A percentile compares a stretch with the other conserved stretches of the same genome.
Conservation (phyloP, 2,797 vertebrate species). For the Smutsia gigantea region DNA sequence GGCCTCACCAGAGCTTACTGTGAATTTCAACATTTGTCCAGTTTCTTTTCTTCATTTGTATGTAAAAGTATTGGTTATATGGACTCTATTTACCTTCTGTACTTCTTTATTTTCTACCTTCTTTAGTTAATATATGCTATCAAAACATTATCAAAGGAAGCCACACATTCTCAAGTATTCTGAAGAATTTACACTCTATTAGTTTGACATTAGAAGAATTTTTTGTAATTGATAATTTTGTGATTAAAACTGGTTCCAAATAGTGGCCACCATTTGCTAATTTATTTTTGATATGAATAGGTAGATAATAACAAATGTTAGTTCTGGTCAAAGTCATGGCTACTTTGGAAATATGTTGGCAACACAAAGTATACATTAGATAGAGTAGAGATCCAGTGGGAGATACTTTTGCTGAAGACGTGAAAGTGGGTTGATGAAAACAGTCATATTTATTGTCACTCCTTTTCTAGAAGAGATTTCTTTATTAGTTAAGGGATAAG, state of each 20-base stretch:
- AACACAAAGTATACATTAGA: not conserved
- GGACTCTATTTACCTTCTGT: not conserved
- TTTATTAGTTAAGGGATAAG: not conserved
- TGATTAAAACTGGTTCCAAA: not conserved
- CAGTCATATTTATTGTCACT: not conserved
- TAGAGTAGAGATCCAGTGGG: not conserved
- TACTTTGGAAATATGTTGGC: not conserved
- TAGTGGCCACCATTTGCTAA: not conserved
- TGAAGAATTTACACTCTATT: not conserved
- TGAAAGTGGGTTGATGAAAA: not conserved
- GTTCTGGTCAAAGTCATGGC: not conserved
- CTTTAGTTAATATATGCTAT: not conserved
- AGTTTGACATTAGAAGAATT: not conserved
- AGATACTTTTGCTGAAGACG: not conserved
- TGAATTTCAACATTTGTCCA: not conserved
- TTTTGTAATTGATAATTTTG: not conserved
- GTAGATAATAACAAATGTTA: not conserved
- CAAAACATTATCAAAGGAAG: not conserved
- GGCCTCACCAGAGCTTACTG: not conserved
- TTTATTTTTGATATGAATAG: not conserved
- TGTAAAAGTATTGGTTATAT: not conserved
- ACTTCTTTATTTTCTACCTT: not conserved
- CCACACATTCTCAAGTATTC: not conserved
- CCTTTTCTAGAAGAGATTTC: not conserved
- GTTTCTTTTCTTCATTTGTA: not conserved